phyloP scores from a whole-genome alignment of 1,140 invertebrate genomes.

The Apis laboriosa region DNA sequence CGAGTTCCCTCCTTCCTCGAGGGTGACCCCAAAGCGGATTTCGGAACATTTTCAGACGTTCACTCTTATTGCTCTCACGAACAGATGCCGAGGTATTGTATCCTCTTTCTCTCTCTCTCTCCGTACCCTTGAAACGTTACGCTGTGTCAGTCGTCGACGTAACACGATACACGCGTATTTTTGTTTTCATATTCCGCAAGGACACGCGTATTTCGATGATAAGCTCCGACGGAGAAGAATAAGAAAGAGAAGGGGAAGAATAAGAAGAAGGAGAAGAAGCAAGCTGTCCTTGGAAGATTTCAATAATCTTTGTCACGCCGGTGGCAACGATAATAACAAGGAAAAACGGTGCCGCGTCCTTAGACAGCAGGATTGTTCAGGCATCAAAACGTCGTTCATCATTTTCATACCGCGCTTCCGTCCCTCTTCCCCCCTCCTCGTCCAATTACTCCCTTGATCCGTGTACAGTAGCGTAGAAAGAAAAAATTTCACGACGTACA shows the following conservation, averaged over 20 bases:
- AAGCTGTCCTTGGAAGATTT: not conserved
- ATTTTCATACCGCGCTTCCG: slow-evolving; percentile 32
- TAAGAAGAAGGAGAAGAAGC: not conserved
- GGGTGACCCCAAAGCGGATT: slow-evolving; percentile 4
- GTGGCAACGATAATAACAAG: slow-evolving; percentile 12
- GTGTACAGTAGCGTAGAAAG: not conserved
- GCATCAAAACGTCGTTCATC: slow-evolving; percentile 24
- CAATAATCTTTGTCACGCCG: not conserved
- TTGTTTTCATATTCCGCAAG: not conserved
- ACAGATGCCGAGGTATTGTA: too few species aligned
- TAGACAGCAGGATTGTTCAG: not conserved
- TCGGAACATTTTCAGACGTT: not conserved
- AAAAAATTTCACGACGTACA: not conserved
- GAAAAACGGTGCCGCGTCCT: not conserved
- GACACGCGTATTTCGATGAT: not conserved
- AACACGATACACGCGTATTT: not conserved
- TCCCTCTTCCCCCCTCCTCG: not conserved
- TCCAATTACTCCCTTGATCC: slow-evolving; percentile 4
- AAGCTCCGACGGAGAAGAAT: not conserved
- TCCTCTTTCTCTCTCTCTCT: too few species aligned
- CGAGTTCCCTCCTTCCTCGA: too few species aligned
- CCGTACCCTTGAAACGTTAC: not conserved
- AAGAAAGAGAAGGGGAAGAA: too few species aligned
- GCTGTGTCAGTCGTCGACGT: not conserved
- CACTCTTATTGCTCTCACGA: too few species aligned